Evolutionary conservation across 2,113 vertebrate species (phyloP).

Genomic region (Brachyhypopomus occidentalis): DNA sequence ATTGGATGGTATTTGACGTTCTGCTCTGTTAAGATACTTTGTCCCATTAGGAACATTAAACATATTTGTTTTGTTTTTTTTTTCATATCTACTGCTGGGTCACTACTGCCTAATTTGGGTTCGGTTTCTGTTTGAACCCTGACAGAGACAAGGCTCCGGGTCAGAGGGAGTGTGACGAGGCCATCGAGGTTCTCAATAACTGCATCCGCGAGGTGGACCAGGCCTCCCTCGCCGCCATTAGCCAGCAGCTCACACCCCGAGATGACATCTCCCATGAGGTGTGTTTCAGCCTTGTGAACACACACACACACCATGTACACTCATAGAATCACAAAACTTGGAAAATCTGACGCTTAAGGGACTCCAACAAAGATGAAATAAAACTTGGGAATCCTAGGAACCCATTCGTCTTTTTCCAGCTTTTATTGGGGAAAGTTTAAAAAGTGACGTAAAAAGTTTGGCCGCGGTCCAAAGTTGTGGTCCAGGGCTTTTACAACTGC

Average conservation of each 20-base stretch:
- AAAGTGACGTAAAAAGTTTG: too few relatives aligned
- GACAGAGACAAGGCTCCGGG: conserved; percentile 95
- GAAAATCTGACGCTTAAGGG: neutral
- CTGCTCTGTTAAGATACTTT: too few relatives aligned
- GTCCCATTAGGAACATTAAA: too few relatives aligned
- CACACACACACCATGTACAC: neutral
- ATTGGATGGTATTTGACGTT: too few relatives aligned
- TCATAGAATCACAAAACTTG: neutral
- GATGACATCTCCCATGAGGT: conserved; percentile 97
- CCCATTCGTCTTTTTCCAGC: neutral
- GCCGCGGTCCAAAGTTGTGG: too few relatives aligned
- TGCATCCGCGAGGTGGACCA: conserved; percentile 94
- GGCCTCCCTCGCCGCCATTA: conserved; percentile 93
- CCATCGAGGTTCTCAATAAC: conserved; percentile 89
- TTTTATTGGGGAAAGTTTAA: neutral
- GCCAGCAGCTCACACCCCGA: conserved; percentile 90
- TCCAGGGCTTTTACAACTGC: too few relatives aligned
- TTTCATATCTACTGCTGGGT: too few relatives aligned
- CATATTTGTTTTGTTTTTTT: too few relatives aligned
- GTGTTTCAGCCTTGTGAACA: conserved; percentile 26
- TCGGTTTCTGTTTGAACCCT: conserved; percentile 9
- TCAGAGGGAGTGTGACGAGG: conserved; percentile 92
- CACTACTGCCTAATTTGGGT: neutral
- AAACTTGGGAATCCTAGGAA: neutral
- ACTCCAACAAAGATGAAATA: neutral